Evolutionary conservation across 2,113 vertebrate species (phyloP), one percentile per base, ranked within the genome.

Genomic region (Passer montanus): DNA sequence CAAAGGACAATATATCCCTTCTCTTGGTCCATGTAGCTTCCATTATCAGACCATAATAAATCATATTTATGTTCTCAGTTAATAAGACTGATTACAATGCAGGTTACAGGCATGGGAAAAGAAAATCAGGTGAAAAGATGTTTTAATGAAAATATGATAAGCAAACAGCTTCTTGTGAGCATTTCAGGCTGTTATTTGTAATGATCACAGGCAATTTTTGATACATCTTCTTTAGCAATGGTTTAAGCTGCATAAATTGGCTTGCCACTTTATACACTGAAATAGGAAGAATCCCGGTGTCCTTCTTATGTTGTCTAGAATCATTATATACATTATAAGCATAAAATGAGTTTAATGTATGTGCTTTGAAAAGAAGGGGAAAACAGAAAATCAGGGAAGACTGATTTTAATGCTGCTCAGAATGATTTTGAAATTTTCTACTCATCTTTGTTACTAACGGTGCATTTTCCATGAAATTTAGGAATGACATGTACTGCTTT

Each of bases 1-100:
- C 97, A 98, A 97, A 98, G 98, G 97, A 99, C 99, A 99, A 99
- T 99, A 98, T 98, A 98, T 97, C 97, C 98, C 98, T 98, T 99
- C 99, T 99, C 98, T 98, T 97, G 96, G 97, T 97, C 98, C 97
- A 98, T 97, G 97, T 98, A 98, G 98, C 98, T 98, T 98, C 98
- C 98, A 98, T 99, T 98, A 98, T 98, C 98, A 98, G 98, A 95
- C 98, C 95, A 96, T 98, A 98, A 99, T 98, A 98, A 98, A 98
- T 98, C 98, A 98, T 98, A 98, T 98, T 98, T 98, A 98, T 98
- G 97, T 97, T 97, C 98, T 97, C 97, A 97, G 98, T 98, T 98
- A 98, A 98, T 98, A 98, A 98, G 98, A 98, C 98, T 98, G 98
- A 98, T 98, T 98, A 98, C 97, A 96, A 98, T 95, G 76, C 94